A percentile compares a stretch with the other conserved stretches of the same genome.
Conservation (phyloP, 2,888 invertebrate genomes). For the Dasysyrphus tricinctus region DNA sequence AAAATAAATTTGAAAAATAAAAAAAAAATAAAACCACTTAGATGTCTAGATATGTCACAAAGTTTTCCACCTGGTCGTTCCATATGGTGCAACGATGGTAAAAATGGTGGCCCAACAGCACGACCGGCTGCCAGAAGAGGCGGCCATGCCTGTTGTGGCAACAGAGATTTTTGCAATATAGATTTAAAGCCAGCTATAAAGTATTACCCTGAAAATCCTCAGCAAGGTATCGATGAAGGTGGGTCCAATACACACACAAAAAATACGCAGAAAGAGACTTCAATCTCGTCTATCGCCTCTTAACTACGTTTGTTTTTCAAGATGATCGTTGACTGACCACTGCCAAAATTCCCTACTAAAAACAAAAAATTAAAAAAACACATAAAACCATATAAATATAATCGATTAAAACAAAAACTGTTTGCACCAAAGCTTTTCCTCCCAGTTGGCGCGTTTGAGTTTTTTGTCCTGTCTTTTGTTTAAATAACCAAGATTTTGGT, state of each 20-base stretch:
- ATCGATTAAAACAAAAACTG: conserved; percentile 49
- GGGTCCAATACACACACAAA: conserved; percentile 59
- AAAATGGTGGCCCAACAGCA: conserved; percentile 81
- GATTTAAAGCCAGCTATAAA: conserved; percentile 83
- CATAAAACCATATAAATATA: conserved; percentile 29
- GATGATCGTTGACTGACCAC: conserved; percentile 70
- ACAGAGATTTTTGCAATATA: conserved; percentile 82
- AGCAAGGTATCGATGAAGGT: conserved; percentile 77
- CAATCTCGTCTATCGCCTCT: conserved; percentile 57
- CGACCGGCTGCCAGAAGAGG: conserved; percentile 81
- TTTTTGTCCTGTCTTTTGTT: conserved; percentile 59
- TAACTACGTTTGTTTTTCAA: conserved; percentile 73
- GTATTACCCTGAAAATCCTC: conserved; percentile 79
- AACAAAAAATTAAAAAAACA: conserved; percentile 1
- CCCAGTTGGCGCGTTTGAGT: conserved; percentile 64
- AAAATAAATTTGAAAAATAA: conserved; percentile 29
- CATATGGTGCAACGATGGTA: conserved; percentile 83
- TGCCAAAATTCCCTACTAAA: conserved; percentile 73
- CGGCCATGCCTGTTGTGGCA: conserved; percentile 82
- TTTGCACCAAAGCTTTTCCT: conserved; percentile 65
- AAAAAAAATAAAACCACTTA: conserved; percentile 72
- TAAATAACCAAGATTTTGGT: conserved; percentile 59
- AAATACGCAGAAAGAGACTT: conserved; percentile 39
- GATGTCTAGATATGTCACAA: conserved; percentile 82
- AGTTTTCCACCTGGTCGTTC: conserved; percentile 82